phyloP scores from a whole-genome alignment of 2,797 vertebrate species.

The Danionella dracula region DNA sequence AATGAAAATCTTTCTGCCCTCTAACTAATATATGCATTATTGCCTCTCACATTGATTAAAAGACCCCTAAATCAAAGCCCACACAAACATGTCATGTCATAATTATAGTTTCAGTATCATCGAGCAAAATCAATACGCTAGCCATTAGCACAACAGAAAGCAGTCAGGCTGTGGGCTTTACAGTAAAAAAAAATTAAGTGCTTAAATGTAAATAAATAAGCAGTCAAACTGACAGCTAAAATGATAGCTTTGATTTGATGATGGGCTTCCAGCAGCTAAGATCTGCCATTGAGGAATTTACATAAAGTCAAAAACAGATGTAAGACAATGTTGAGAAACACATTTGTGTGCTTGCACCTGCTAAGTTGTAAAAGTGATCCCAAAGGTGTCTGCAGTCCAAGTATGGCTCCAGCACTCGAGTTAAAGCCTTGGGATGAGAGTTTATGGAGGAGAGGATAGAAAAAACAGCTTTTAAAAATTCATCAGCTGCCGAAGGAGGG shows the following conservation, averaged over 20 bases:
- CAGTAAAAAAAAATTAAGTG: conserved; percentile 1
- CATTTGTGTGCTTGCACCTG: conserved; percentile 70
- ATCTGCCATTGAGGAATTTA: conserved; percentile 28
- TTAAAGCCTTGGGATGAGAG: conserved; percentile 77
- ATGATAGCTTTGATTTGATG: conserved; percentile 46
- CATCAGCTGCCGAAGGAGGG: conserved; percentile 53
- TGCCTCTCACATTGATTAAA: conserved; percentile 65
- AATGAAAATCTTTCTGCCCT: too few relatives aligned
- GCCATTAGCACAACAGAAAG: conserved; percentile 47
- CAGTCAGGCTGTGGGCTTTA: conserved; percentile 37
- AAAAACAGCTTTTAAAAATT: conserved; percentile 75
- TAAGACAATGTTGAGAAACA: too few relatives aligned
- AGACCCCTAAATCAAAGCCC: conserved; percentile 61
- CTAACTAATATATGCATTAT: too few relatives aligned
- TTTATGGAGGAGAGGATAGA: conserved; percentile 74
- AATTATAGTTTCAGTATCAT: conserved; percentile 56
- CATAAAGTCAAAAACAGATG: too few relatives aligned
- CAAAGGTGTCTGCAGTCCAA: conserved; percentile 80
- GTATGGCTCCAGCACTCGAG: conserved; percentile 75
- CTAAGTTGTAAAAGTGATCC: conserved; percentile 77
- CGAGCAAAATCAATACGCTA: conserved; percentile 53
- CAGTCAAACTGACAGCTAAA: conserved; percentile 34
- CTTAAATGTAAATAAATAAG: conserved; percentile 45
- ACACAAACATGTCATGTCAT: conserved; percentile 53
- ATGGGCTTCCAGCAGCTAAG: conserved; percentile 36